These are phyloP conservation scores for Forpus xanthops DNA, from an alignment of 2,797 vertebrate genomes.

Conservation along the genomic window DNA sequence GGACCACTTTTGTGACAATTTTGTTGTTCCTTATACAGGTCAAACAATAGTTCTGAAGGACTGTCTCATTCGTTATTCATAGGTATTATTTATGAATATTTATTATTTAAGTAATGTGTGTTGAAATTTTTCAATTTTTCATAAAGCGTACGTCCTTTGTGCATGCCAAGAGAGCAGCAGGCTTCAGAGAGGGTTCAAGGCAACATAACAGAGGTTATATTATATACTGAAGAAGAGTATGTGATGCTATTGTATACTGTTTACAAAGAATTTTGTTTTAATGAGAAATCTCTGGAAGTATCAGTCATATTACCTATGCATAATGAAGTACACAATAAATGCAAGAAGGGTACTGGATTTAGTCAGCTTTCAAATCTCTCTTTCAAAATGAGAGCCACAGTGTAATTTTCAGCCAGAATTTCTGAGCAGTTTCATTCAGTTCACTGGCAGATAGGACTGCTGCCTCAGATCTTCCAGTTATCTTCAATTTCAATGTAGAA, in stretches of 20 bases:
- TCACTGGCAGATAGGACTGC: neutral
- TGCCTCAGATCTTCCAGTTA: neutral
- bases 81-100: slow-evolving; percentile 73
- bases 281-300: neutral
- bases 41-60: slow-evolving; percentile 68
- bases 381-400: neutral
- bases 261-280: neutral
- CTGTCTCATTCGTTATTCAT: slow-evolving; percentile 70
- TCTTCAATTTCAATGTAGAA: neutral
- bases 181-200: neutral
- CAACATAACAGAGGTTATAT: neutral
- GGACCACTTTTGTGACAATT: slow-evolving; percentile 28
- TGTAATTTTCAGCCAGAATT: neutral
- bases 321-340: neutral
- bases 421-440: neutral
- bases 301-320: neutral
- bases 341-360: neutral
- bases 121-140: slow-evolving; percentile 72
- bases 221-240: neutral
- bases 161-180: slow-evolving; percentile 45
- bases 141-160: slow-evolving; percentile 56
- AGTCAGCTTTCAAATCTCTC: neutral
- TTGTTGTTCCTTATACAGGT: slow-evolving; percentile 62
- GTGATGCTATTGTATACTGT: neutral
- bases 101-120: slow-evolving; percentile 70